These are phyloP conservation scores for Sebastes cheni DNA, from an alignment of 2,797 vertebrate genomes.

Conservation along the genomic window DNA sequence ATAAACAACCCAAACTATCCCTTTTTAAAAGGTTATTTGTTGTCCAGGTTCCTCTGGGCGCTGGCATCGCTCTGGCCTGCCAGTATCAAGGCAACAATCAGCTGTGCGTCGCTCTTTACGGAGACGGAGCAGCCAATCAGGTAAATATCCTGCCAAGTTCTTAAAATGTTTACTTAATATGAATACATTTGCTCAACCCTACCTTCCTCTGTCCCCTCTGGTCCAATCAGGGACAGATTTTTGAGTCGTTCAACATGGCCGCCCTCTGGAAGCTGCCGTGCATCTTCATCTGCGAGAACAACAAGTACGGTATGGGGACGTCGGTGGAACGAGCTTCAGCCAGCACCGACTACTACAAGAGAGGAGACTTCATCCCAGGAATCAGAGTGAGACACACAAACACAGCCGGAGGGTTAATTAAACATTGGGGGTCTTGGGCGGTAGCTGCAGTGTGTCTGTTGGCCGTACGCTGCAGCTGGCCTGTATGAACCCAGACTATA, in stretches of 20 bases:
- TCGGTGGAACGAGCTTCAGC: constrained; percentile 91
- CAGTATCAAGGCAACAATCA: constrained; percentile 91
- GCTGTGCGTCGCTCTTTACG: constrained; percentile 90
- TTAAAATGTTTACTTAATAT: accelerated
- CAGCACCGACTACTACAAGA: constrained; percentile 94
- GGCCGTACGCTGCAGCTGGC: constrained; percentile 57
- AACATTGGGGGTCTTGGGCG: constrained; percentile 51
- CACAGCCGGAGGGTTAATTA: no score
- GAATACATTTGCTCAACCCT: accelerated
- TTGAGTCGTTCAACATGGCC: constrained; percentile 96
- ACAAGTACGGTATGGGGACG: constrained; percentile 94
- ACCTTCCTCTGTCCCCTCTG: not conserved
- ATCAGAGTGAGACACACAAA: constrained; percentile 81
- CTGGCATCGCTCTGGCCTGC: constrained; percentile 93
- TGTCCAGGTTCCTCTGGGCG: constrained; percentile 92
- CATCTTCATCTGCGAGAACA: constrained; percentile 95
- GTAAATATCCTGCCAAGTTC: constrained; percentile 29
- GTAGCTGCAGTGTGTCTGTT: constrained; percentile 48
- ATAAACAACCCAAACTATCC: no score
- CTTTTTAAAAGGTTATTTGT: no score
- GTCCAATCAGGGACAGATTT: constrained; percentile 90
- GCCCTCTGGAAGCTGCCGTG: constrained; percentile 95
- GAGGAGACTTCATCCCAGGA: constrained; percentile 93
- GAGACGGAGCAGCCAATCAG: constrained; percentile 97
- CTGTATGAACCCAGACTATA: constrained; percentile 73